Percentiles rank a stretch among this genome's conserved stretches.
Evolutionary conservation across 2,888 invertebrate genomes (phyloP).

Genomic region (Yponomeuta malinellus): DNA sequence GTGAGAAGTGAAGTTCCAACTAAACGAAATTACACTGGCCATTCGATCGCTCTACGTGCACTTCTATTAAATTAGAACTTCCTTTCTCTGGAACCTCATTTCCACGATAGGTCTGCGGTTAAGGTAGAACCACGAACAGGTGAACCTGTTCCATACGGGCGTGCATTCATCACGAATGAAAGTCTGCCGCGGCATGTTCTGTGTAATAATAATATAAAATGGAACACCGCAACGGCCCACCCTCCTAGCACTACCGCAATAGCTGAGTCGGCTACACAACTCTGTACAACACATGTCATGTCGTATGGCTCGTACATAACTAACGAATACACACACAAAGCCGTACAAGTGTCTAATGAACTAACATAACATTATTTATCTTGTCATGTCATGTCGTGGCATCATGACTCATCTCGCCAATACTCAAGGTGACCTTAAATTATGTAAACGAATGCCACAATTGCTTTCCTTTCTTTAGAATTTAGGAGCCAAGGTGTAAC

Average conservation of each 20-base stretch:
- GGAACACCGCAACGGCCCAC: slow-evolving; percentile 52
- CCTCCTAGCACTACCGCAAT: slow-evolving; percentile 42
- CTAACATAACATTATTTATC: not conserved
- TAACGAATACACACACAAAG: not conserved
- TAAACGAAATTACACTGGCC: not conserved
- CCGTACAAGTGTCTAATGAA: slow-evolving; percentile 7
- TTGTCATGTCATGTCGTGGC: not conserved
- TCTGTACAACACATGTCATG: slow-evolving; percentile 20
- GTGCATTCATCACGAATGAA: slow-evolving; percentile 44
- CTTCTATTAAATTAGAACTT: slow-evolving; percentile 4
- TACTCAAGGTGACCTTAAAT: slow-evolving; percentile 12
- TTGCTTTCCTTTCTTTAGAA: slow-evolving; percentile 11
- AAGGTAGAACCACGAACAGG: not conserved
- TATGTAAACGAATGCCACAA: slow-evolving; percentile 1
- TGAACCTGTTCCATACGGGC: not conserved
- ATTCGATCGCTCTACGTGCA: not conserved
- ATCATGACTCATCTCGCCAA: not conserved
- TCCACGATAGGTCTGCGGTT: slow-evolving; percentile 8
- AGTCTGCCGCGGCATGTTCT: slow-evolving; percentile 48
- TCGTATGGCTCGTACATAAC: not conserved
- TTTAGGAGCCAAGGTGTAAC: not conserved
- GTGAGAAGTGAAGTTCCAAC: not conserved
- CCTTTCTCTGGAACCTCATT: slow-evolving; percentile 3
- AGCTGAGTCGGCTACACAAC: slow-evolving; percentile 32
- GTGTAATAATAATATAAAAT: slow-evolving; percentile 49